Base-by-base conservation (phyloP, 2,113 vertebrate genomes). In the Psittacula cyanocephala region DNA sequence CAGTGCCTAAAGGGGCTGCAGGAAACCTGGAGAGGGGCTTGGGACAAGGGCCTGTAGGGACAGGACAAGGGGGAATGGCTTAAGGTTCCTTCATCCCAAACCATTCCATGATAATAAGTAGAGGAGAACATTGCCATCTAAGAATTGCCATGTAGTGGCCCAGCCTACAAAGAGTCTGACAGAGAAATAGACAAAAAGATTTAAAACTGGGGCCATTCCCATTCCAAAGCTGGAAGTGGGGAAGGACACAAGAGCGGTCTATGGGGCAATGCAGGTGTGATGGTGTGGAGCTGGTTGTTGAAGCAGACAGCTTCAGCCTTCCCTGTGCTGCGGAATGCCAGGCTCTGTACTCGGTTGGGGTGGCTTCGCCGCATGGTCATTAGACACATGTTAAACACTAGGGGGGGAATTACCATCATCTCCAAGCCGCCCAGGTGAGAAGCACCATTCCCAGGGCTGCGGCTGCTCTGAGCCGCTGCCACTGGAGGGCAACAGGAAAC, bases 401-500 rank as follows among this genome's bases (percentile, higher is more conserved):
- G 43, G 33, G 19, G 43, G 33, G 55, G 8, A 23, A 13, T 57
- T 33, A 13, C 13, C 17, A 1, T 23, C 33, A 23, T 15, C 57
- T 14, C 50, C 50, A 52, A 5, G 33, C 22, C 22, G 13, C 33
- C 33, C 33, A 16, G 33, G 57, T 59, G 22, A 16, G 57, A 15
- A 35, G 57, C 57, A 3, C 20, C 33, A 2, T 59, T 7, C 57
- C 33, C 57, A 35, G 57, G 22, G 57, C 49, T 22, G 69, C 29
- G 20, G 7, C 68, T 46, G n/a, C 59, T 24, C 3, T 4, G 25
- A 80, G 62, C 59, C 10, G 37, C 76, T 46, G 11, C 93, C 93
- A 2, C 90, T 86, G 78, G 93, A 50, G 93, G 90, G 93, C 90
- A 92, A 70, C 70, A 49, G 65, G 65, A 77, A 75, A 76, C 75